A percentile compares a stretch with the other conserved stretches of the same genome.
These are phyloP conservation scores for Halcyon badia DNA, from an alignment of 2,797 vertebrate genomes.

Conservation along the genomic window DNA sequence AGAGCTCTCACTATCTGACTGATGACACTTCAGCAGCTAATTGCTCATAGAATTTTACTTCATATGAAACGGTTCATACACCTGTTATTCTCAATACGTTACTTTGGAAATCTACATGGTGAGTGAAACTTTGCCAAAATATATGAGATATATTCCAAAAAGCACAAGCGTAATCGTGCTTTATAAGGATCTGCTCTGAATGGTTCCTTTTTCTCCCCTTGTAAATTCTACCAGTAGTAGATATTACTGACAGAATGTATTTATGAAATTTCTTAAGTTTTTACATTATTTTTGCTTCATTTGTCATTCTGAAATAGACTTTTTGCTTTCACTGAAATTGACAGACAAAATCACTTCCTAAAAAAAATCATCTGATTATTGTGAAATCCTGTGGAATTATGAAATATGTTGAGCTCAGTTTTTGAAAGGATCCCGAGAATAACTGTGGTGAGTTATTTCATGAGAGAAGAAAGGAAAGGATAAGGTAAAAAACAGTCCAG, in stretches of 20 bases:
- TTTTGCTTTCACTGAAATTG: slow-evolving; percentile 21
- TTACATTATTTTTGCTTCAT: slow-evolving; percentile 31
- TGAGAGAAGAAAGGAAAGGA: neutral
- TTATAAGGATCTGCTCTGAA: neutral
- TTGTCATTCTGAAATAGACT: slow-evolving; percentile 8
- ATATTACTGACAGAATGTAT: neutral
- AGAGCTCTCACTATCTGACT: slow-evolving; percentile 60
- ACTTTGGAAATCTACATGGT: neutral
- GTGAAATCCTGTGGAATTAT: neutral
- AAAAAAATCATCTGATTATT: neutral
- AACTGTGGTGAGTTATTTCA: neutral
- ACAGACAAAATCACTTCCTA: neutral
- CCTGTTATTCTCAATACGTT: slow-evolving; percentile 21
- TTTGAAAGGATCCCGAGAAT: neutral
- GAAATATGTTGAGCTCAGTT: neutral
- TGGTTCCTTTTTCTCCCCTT: neutral
- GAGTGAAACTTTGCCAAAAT: slow-evolving; percentile 52
- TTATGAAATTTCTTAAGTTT: neutral
- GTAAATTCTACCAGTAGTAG: neutral
- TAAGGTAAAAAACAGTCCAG: neutral
- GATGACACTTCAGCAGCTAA: slow-evolving; percentile 72
- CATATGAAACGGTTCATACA: slow-evolving; percentile 8
- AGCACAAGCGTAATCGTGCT: neutral
- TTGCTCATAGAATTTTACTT: slow-evolving; percentile 64
- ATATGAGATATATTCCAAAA: neutral